Conservation (phyloP, 1,140 invertebrate genomes). For the Psix sp. region DNA sequence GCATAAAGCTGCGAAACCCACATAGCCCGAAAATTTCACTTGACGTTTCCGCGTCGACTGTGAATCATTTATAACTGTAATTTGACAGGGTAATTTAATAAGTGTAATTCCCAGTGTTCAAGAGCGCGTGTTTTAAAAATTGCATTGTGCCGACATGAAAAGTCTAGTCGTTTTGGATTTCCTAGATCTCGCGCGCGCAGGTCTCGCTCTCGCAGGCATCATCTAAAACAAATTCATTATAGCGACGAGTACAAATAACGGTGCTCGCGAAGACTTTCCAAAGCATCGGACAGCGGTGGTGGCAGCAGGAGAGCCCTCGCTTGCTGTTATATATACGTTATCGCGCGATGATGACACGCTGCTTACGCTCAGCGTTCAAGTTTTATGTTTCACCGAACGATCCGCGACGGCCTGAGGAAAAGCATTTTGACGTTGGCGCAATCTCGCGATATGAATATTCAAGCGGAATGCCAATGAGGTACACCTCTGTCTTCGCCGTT, state of each 20-base stretch:
- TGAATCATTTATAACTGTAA: constrained; percentile 26
- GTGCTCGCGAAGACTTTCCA: constrained; percentile 28
- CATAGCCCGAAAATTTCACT: constrained; percentile 3
- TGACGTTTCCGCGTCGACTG: constrained; percentile 1
- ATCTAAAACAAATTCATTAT: constrained; percentile 51
- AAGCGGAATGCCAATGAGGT: constrained; percentile 30
- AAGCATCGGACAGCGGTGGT: constrained; percentile 40
- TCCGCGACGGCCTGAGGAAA: constrained; percentile 19
- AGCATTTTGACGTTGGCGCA: constrained; percentile 45
- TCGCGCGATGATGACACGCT: constrained; percentile 46
- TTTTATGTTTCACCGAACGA: constrained; percentile 34
- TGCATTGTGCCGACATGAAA: constrained; percentile 33
- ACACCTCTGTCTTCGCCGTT: constrained; percentile 29
- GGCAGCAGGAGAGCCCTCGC: constrained; percentile 38
- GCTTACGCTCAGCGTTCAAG: constrained; percentile 37
- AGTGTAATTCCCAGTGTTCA: constrained; percentile 12
- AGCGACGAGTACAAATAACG: constrained; percentile 43
- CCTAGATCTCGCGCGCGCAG: constrained; percentile 23
- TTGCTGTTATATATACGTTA: constrained; percentile 53
- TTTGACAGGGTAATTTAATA: constrained; percentile 21
- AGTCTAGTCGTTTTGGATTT: constrained; percentile 24
- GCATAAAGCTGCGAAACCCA: constrained; percentile 4
- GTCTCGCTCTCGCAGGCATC: constrained; percentile 18
- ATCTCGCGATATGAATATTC: constrained; percentile 55
- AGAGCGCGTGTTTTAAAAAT: constrained; percentile 20